Evolutionary conservation across 2,888 invertebrate genomes (phyloP), one percentile per base, ranked within the genome.

Genomic region (Drosophila meridiana): DNA sequence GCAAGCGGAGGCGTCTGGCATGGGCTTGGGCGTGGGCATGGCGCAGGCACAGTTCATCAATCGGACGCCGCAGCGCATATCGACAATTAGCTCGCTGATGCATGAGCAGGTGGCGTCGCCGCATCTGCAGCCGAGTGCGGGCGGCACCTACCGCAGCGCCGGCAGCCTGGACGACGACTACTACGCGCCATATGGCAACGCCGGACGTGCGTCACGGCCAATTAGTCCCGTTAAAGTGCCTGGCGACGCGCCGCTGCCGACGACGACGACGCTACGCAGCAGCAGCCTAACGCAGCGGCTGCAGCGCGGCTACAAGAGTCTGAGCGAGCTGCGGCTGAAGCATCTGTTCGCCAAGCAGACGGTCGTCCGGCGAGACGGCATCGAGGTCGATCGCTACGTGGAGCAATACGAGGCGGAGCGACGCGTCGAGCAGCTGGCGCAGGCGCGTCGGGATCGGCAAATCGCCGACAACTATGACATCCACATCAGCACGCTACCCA

Each of bases 41-140:
- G 76, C 87, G 11, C 82, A 81, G 42, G 78, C 91, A 5, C 81
- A 84, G 64, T 91, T 92, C 62, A 92, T 93, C 45, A 89, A 92
- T 80, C 89, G 89, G 6, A 92, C 93, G 36, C 93, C 93, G 8
- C 85, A 89, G 11, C 88, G 89, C 57, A 93, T 93, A 34, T 92
- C 93, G 4, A 93, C 93, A 3, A 91, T 93, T 42, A 91, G 93
- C 36, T 92, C 92, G 20, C 59, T 92, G 68, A 91, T 92, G 90
- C 80, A 92, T 42, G 84, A 83, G 63, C 64, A 78, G 55, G 65
- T 40, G 7, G 55, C 52, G n/a, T 3, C 14, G n/a, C 60, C 43
- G 5, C 66, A 73, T 11, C 28, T 68, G 61, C 61, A 62, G 34
- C 55, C 58, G 9, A 63, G 30, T 28, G 30, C 48, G 52, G 80